Percentiles rank a stretch among this genome's conserved stretches.
phyloP scores from a whole-genome alignment of 2,113 vertebrate genomes.

The Zeus faber region DNA sequence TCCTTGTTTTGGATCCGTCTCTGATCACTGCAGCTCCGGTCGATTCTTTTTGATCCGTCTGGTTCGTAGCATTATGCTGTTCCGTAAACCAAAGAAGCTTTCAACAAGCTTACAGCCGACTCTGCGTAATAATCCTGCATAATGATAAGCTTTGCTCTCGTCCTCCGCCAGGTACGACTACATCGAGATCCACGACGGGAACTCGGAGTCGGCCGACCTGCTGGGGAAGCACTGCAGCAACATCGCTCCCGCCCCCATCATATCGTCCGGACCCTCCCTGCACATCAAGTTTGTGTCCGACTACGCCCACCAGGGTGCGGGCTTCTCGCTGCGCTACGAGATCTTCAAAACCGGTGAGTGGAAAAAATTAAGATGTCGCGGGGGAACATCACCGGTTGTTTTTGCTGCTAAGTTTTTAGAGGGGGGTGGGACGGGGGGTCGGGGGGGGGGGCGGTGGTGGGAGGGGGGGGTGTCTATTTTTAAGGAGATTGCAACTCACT shows the following conservation, averaged over 20 bases:
- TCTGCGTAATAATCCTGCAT: too few relatives aligned
- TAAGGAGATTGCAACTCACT: too few relatives aligned
- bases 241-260: slow-evolving; percentile 94
- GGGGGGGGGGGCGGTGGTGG: neutral
- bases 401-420: neutral
- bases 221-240: slow-evolving; percentile 96
- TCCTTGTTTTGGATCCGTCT: too few relatives aligned
- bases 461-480: too few relatives aligned
- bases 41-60: too few relatives aligned
- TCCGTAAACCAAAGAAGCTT: too few relatives aligned
- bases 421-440: neutral
- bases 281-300: slow-evolving; percentile 96
- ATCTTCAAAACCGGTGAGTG: slow-evolving; percentile 94
- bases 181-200: slow-evolving; percentile 95
- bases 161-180: slow-evolving; percentile 86
- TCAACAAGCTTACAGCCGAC: too few relatives aligned
- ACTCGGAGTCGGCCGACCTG: slow-evolving; percentile 84
- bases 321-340: slow-evolving; percentile 97
- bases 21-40: too few relatives aligned
- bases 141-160: too few relatives aligned
- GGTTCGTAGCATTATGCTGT: too few relatives aligned
- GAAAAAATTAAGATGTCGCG: neutral
- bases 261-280: slow-evolving; percentile 89
- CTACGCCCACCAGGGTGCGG: slow-evolving; percentile 95
- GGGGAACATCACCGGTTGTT: too few relatives aligned